Base-by-base conservation (phyloP, 2,888 invertebrate genomes). In the Muscina levida region DNA sequence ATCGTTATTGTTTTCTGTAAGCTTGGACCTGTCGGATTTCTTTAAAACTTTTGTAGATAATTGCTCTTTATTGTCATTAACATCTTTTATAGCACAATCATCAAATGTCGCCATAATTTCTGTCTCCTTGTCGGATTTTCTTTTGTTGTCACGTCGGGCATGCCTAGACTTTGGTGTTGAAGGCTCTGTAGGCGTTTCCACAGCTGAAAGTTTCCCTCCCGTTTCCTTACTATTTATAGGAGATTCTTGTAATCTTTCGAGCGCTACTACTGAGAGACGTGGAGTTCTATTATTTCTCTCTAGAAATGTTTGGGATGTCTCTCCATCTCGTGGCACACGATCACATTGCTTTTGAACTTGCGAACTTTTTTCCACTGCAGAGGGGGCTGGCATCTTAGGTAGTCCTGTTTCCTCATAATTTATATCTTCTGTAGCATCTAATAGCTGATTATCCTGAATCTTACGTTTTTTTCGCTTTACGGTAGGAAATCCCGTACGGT, bases 401-500 rank as follows among this genome's bases (percentile, higher is more conserved):
- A 10, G 1, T 8, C n/a, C 8, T 1, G 46, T 6, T 3, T 48
- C 8, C 13, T 80, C 44, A n/a, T 77, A 76, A 2, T 37, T 53
- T 10, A 67, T 53, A 19, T 83, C 83, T 1, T 79, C 51, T 4
- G 73, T 78, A 1, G 74, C 78, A 17, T 84, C 83, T 13, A 83
- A 46, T 17, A 77, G 31, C 19, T 83, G 13, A 13, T 78, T 76
- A 53, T 84, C 85, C 22, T 86, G 85, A 0, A 88, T 84, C 62
- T 87, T 95, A 88, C 95, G 95, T 88, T 96, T 97, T 90, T 96
- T 97, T 87, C 93, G 95, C 86, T 95, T 95, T 15, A 95, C 91
- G 22, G 94, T 95, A 0, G 97, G 97, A 88, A 97, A 97, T 2
- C 97, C 97, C 17, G 97, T 97, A 84, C 96, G 92, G 87, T 97